These are phyloP conservation scores for Caenorhabditis parvicauda DNA, from an alignment of 2,888 invertebrate genomes.

Conservation along the genomic window DNA sequence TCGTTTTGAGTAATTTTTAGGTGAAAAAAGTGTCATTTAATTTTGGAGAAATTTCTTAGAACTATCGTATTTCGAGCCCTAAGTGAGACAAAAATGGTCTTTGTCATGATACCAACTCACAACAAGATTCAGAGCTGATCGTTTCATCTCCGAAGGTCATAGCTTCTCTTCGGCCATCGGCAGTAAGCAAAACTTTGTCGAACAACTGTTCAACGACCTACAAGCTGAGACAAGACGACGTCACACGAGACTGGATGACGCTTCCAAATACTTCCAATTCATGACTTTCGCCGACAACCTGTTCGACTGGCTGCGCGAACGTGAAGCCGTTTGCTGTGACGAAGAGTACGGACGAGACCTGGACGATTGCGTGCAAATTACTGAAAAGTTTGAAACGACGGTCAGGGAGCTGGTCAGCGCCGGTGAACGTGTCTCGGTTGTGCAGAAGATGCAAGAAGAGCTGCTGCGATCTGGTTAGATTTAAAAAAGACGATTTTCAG, in stretches of 20 bases:
- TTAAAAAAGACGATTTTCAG: no score
- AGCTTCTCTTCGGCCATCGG: slow-evolving; percentile 76
- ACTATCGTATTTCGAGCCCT: no score
- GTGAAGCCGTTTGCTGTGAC: slow-evolving; percentile 73
- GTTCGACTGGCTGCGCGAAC: slow-evolving; percentile 86
- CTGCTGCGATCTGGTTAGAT: slow-evolving; percentile 64
- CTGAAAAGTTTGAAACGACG: slow-evolving; percentile 42
- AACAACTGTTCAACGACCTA: slow-evolving; percentile 44
- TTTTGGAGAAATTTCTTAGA: no score
- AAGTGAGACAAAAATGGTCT: no score
- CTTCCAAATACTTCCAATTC: slow-evolving; percentile 71
- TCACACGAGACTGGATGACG: slow-evolving; percentile 47
- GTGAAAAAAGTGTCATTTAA: no score
- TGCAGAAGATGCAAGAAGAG: slow-evolving; percentile 62
- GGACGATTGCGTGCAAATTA: slow-evolving; percentile 80
- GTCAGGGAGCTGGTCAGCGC: slow-evolving; percentile 79
- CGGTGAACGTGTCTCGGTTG: slow-evolving; percentile 77
- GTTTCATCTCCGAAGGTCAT: slow-evolving; percentile 75
- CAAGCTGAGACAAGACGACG: slow-evolving; percentile 44
- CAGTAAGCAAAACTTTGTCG: slow-evolving; percentile 44
- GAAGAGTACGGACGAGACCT: slow-evolving; percentile 97
- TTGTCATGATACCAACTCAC: no score
- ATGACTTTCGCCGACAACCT: slow-evolving; percentile 85
- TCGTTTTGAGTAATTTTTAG: no score
- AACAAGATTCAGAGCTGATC: slow-evolving; percentile 73